A percentile compares a stretch with the other conserved stretches of the same genome.
These are phyloP conservation scores for Parnassius orleans DNA, from an alignment of 2,888 invertebrate species.

Conservation along the genomic window DNA sequence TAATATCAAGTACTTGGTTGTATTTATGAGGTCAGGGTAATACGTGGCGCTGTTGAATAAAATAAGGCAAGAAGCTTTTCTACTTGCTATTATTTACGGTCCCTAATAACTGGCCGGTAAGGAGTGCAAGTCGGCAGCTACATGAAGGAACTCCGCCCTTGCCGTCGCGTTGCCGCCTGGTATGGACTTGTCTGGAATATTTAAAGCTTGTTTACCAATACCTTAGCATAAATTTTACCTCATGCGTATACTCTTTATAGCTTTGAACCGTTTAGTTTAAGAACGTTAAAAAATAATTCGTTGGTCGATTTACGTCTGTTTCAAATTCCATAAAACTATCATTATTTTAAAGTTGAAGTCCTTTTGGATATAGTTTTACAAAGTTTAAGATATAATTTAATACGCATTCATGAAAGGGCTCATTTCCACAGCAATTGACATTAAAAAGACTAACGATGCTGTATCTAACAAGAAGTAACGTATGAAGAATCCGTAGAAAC, in stretches of 20 bases:
- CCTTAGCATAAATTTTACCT: conserved; percentile 44
- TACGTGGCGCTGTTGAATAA: conserved; percentile 45
- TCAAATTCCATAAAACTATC: no score
- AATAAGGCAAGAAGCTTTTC: conserved; percentile 56
- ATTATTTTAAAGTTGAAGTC: no score
- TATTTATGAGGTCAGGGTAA: conserved; percentile 25
- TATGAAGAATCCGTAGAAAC: no score
- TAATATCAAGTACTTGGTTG: background rate
- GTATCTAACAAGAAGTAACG: no score
- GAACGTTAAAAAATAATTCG: no score
- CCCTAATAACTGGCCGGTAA: conserved; percentile 61
- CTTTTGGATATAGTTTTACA: no score
- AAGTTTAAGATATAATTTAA: no score
- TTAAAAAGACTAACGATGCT: no score
- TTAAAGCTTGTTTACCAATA: conserved; percentile 56
- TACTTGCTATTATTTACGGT: conserved; percentile 75
- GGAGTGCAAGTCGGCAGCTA: conserved; percentile 32
- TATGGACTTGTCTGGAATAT: conserved; percentile 62
- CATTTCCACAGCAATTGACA: no score
- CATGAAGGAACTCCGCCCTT: conserved; percentile 33
- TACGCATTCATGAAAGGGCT: no score
- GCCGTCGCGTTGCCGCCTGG: conserved; percentile 41
- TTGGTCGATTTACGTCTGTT: no score
- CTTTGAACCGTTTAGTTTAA: no score
- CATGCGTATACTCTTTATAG: background rate